Base-by-base conservation (phyloP, 1,140 invertebrate genomes). In the Laupala kohalensis region DNA sequence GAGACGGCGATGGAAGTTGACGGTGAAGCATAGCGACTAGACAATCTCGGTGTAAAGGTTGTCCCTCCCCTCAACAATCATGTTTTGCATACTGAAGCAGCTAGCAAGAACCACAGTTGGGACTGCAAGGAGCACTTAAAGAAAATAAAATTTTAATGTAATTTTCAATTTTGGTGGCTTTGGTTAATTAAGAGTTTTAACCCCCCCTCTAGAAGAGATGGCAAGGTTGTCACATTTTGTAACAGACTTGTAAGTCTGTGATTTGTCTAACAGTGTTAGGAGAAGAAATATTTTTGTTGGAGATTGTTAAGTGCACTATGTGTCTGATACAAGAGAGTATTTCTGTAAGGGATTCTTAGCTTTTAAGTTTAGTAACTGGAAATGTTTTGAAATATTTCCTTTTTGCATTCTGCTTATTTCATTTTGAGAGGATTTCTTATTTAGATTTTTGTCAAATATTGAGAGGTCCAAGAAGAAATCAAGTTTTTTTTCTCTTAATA, bases 1-100 rank as follows among this genome's bases (percentile, higher is more conserved):
- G 84, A 87, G 75, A 83, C 85, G 74, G 81, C 85, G 19, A 85
- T 87, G 84, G 86, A 88, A 82, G 85, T 86, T 6, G 86, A 88
- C 77, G 86, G 84, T 63, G 84, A 84, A 79, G 86, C 85, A 80
- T 86, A 86, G 82, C 70, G 26, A 28, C 25, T 68, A 19, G 26
- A n/a, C 29, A 15, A 25, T 28, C 19, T 81, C 80, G 76, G 73
- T 13, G 6, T 25, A 30, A 53, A 30, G 67, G 68, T 37, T 25
- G 25, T 69, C 37, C 30, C 37, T 37, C n/a, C 64, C n/a, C 64
- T 26, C 24, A 23, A 26, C 23, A 24, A 23, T 53, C 25, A 26
- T 25, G 69, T 70, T 28, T n/a, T 25, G 24, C 15, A 69, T 70
- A 23, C 25, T 74, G 65, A 67, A 29, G 27, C 67, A 71, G 23